Evolutionary conservation across 1,140 invertebrate genomes (phyloP).

Genomic region (Trachelipus rathkii): DNA sequence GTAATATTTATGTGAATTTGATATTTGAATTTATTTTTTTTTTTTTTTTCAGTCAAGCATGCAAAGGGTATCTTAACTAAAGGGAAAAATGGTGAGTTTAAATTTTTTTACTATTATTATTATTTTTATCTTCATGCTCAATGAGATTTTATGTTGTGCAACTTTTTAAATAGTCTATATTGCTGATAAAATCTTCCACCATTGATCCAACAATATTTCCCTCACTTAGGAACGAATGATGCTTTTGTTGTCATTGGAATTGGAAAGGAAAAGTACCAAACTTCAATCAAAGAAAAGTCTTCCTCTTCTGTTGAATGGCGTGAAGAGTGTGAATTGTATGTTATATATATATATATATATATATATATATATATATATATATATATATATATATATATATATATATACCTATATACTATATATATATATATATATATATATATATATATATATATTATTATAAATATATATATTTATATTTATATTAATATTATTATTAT

Average conservation of each 20-base stretch:
- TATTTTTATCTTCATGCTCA: too few species aligned
- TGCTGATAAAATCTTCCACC: not conserved
- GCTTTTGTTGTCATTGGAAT: slow-evolving; percentile 90
- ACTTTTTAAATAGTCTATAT: too few species aligned
- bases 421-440: not conserved
- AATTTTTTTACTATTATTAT: too few species aligned
- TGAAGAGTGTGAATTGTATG: slow-evolving; percentile 90
- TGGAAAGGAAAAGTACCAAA: slow-evolving; percentile 93
- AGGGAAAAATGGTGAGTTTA: slow-evolving; percentile 29
- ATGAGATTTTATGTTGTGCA: too few species aligned
- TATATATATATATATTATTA: too few species aligned
- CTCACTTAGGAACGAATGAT: slow-evolving; percentile 79
- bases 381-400: slow-evolving; percentile 11
- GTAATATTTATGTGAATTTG: not conserved
- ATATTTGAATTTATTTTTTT: not conserved
- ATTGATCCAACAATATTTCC: too few species aligned
- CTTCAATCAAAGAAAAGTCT: slow-evolving; percentile 86
- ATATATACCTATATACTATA: slow-evolving; percentile 5
- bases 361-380: slow-evolving; percentile 15
- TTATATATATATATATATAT: slow-evolving; percentile 40
- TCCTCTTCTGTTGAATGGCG: slow-evolving; percentile 80
- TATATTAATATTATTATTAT: too few species aligned
- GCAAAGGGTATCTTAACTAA: slow-evolving; percentile 23
- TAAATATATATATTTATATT: too few species aligned
- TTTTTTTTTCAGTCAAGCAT: slow-evolving; percentile 26